Conservation (phyloP, 2,797 vertebrate species). For the Pangasius macronema region DNA sequence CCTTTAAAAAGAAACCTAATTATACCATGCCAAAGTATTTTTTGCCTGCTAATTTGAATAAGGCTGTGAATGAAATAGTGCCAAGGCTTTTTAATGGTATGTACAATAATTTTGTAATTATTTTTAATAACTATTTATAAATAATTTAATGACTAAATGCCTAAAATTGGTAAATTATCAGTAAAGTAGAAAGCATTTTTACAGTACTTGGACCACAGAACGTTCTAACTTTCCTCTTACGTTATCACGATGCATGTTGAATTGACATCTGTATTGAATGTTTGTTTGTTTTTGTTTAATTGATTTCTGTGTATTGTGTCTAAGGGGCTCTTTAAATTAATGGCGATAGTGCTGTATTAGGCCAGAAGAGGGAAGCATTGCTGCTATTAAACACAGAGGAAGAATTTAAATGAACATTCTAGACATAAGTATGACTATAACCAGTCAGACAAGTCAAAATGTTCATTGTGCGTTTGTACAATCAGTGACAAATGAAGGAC, state of each 20-base stretch:
- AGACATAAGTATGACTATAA: not conserved
- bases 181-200: not conserved
- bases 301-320: not conserved
- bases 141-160: constrained; percentile 1
- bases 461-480: not conserved
- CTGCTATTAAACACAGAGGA: not conserved
- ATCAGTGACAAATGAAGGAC: not conserved
- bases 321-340: not conserved
- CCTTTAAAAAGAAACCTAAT: constrained; percentile 75
- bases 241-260: not conserved
- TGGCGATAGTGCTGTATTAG: not conserved
- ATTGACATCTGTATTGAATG: not conserved
- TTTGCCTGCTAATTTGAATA: not conserved
- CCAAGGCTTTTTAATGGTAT: not conserved
- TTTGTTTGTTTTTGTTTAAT: not conserved
- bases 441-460: not conserved
- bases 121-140: not conserved
- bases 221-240: not conserved
- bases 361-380: constrained; percentile 65
- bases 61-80: not conserved
- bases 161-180: no score
- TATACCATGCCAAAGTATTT: constrained; percentile 62
- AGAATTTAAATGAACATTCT: not conserved
- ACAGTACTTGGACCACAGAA: not conserved
- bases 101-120: not conserved